These are phyloP conservation scores for Leptatherina wallacei DNA, from an alignment of 2,797 vertebrate species.

Conservation along the genomic window DNA sequence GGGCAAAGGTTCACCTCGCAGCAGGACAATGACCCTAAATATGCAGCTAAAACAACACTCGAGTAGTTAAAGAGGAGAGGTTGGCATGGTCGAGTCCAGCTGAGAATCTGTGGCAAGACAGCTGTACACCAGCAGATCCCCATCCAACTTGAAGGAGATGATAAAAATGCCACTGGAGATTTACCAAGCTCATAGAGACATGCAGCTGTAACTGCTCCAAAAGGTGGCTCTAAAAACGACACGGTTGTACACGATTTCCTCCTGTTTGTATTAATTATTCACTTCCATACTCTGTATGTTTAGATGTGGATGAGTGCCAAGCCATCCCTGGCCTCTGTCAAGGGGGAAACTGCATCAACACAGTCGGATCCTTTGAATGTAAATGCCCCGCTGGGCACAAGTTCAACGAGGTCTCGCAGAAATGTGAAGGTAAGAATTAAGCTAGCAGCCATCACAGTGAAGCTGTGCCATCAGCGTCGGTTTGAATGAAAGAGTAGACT, in stretches of 20 bases:
- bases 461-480: conserved; percentile 24
- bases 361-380: conserved; percentile 99
- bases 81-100: no score
- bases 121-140: no score
- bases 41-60: no score
- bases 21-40: no score
- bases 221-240: no score
- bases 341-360: conserved; percentile 99
- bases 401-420: conserved; percentile 97
- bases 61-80: no score
- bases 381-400: conserved; percentile 98
- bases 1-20: no score
- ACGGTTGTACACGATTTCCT: neutral
- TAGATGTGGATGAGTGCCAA: conserved; percentile 99
- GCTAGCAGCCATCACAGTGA: conserved; percentile 4
- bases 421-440: conserved; percentile 93
- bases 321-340: conserved; percentile 98
- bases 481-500: conserved; percentile 52
- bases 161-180: no score
- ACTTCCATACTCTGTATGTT: conserved; percentile 47
- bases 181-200: no score
- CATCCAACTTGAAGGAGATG: no score
- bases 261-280: conserved; percentile 15
- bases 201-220: no score
- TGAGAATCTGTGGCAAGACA: no score